Evolutionary conservation across 2,113 vertebrate species (phyloP), one percentile per base, ranked within the genome.

Genomic region (Heloderma charlesbogerti): DNA sequence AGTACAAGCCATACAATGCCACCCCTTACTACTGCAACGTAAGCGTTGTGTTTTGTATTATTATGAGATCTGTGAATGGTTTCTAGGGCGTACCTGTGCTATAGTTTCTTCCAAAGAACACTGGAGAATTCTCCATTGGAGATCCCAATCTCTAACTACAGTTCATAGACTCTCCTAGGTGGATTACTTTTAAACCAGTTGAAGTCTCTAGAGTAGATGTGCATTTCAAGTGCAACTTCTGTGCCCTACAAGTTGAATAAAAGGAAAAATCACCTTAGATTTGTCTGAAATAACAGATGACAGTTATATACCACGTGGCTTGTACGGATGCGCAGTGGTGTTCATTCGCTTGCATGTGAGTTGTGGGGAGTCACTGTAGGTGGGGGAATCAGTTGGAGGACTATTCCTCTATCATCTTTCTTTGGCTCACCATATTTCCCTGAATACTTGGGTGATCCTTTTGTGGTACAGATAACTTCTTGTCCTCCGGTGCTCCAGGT

Each of bases 11-110:
- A 0, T 1, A 40, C 89, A 90, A 88, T 22, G 89, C 75, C 94
- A 95, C 48, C 81, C 54, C 91, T 2, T 96, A 92, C 89, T 94
- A 93, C 86, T 95, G 95, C 87, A 95, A 94, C 34, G 95, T 96
- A 88, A 95, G 96, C 93, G 90, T 82, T 86, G 93, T 93, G 86
- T 82, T 86, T 10, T 51, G 40, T 43, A 4, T 48, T 77, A 6
- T 22, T 48, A 60, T 87, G 81, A 78, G 37, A 34, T 37, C 12
- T 77, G 34, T 31, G 72, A 60, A 77, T 87, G 1, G 60, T 87
- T 75, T 87, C 48, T 60, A 74, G 34, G 45, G 16, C 69, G 27
- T 69, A 86, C 8, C 34, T 82, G 37, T 12, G 25, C 2, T 60
- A 25, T n/a, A 22, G 10, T 72, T 54, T 72, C n/a, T 40, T 6